Conservation (phyloP, 2,888 invertebrate genomes). For the Syritta pipiens region DNA sequence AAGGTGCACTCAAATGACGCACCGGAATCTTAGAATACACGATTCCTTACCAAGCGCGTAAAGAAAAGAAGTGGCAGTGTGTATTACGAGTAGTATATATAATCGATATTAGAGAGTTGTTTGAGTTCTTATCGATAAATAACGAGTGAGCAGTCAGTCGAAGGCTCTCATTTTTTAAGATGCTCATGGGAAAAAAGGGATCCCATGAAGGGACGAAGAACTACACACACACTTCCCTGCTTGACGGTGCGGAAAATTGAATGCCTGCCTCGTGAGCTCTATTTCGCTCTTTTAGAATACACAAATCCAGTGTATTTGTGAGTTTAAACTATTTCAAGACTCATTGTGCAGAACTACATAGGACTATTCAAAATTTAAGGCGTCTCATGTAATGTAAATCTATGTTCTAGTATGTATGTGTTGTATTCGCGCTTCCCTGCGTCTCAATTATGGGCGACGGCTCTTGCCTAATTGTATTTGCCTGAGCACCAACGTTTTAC, state of each 20-base stretch:
- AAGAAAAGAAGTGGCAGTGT: no score
- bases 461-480: slow-evolving; percentile 40
- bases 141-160: slow-evolving; percentile 22
- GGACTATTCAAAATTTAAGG: slow-evolving; percentile 12
- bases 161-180: no score
- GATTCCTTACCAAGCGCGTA: no score
- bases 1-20: no score
- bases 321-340: slow-evolving; percentile 6
- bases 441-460: slow-evolving; percentile 3
- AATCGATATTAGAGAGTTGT: no score
- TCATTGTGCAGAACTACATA: not conserved
- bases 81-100: no score
- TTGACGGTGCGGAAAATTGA: slow-evolving; percentile 76
- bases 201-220: slow-evolving; percentile 5
- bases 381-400: not conserved
- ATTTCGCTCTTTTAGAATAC: not conserved
- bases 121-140: slow-evolving; percentile 32
- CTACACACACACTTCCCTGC: slow-evolving; percentile 76
- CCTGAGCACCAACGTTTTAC: slow-evolving; percentile 12
- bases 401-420: slow-evolving; percentile 21
- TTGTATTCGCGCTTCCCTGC: slow-evolving; percentile 35
- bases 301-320: slow-evolving; percentile 3
- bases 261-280: slow-evolving; percentile 65
- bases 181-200: not conserved
- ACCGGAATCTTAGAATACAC: no score